Conservation (phyloP, 2,113 vertebrate genomes). For the Lepus timidus region DNA sequence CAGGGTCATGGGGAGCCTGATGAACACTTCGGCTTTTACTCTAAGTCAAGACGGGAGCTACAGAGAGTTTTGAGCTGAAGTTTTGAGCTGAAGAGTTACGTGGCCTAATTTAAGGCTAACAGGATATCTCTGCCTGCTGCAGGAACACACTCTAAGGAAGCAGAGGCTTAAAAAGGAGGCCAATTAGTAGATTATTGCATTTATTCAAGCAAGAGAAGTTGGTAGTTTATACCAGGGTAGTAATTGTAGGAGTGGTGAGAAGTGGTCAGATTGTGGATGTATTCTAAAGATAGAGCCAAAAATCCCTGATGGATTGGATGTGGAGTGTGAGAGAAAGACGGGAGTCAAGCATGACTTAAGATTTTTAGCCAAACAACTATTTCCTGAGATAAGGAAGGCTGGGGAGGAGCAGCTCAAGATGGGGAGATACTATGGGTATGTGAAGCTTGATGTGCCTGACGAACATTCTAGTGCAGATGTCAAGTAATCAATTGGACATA, state of each 20-base stretch:
- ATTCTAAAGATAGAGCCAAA: slow-evolving; percentile 64
- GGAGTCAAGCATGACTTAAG: slow-evolving; percentile 39
- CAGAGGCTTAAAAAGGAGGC: slow-evolving; percentile 38
- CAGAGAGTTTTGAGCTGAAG: slow-evolving; percentile 25
- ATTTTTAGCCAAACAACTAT: slow-evolving; percentile 45
- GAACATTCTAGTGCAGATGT: slow-evolving; percentile 39
- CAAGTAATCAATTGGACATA: slow-evolving; percentile 22
- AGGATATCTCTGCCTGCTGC: slow-evolving; percentile 2
- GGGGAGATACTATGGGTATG: neutral
- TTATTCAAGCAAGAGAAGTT: slow-evolving; percentile 35
- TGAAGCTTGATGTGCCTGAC: slow-evolving; percentile 21
- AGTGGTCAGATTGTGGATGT: slow-evolving; percentile 7
- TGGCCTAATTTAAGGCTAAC: slow-evolving; percentile 32
- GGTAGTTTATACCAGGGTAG: slow-evolving; percentile 9
- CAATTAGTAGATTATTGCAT: neutral
- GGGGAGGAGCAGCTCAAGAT: neutral
- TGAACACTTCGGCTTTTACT: slow-evolving; percentile 44
- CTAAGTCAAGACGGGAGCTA: neutral
- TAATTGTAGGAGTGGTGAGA: slow-evolving; percentile 26
- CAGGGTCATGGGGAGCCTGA: neutral
- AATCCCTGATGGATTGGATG: slow-evolving; percentile 54
- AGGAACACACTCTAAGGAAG: neutral
- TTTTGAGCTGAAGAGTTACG: slow-evolving; percentile 17
- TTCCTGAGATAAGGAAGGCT: slow-evolving; percentile 50
- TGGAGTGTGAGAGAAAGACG: slow-evolving; percentile 32